Conservation (phyloP, 1,140 invertebrate species). For the Drosophila funebris region DNA sequence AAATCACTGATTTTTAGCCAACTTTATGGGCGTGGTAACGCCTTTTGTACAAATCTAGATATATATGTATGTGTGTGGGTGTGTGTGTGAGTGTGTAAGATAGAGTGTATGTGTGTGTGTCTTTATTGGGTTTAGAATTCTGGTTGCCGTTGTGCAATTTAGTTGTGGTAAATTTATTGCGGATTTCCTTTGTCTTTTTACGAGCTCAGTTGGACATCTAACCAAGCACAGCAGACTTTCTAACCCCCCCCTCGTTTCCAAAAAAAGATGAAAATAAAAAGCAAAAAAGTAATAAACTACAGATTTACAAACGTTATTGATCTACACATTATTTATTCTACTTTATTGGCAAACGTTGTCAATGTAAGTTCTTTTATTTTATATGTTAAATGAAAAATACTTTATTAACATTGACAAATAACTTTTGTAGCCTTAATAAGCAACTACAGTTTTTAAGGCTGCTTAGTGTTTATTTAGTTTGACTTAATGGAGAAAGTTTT, state of each 20-base stretch:
- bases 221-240: slow-evolving; percentile 11
- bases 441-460: not conserved
- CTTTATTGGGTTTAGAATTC: slow-evolving; percentile 24
- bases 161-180: slow-evolving; percentile 76
- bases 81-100: slow-evolving; percentile 1
- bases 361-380: not conserved
- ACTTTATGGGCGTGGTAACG: slow-evolving; percentile 67
- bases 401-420: not conserved
- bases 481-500: too few relatives aligned
- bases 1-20: slow-evolving; percentile 75
- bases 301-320: slow-evolving; percentile 7
- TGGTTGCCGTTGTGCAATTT: slow-evolving; percentile 54
- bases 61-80: slow-evolving; percentile 18
- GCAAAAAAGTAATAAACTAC: slow-evolving; percentile 33
- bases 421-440: not conserved
- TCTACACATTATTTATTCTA: slow-evolving; percentile 16
- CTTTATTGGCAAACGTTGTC: slow-evolving; percentile 19
- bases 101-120: not conserved
- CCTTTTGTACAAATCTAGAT: slow-evolving; percentile 25
- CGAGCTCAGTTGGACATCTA: slow-evolving; percentile 33
- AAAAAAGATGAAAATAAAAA: not conserved
- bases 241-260: too few relatives aligned
- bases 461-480: too few relatives aligned
- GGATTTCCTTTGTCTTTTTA: slow-evolving; percentile 68
- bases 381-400: too few relatives aligned